These are phyloP conservation scores for Protodeltote pygarga DNA, from an alignment of 2,888 invertebrate genomes.

Conservation along the genomic window DNA sequence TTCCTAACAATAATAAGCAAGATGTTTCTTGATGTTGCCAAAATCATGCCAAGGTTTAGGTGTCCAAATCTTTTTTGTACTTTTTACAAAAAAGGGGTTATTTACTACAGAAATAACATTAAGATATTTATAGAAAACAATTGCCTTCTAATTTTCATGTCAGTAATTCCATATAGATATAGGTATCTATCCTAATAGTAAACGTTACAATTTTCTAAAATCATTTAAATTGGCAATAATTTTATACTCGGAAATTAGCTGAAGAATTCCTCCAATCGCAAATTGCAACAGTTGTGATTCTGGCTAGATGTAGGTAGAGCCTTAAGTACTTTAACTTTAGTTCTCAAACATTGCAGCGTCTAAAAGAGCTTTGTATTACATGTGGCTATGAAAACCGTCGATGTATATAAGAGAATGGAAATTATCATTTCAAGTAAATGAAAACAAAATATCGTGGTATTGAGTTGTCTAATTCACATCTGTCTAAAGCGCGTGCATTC, in stretches of 20 bases:
- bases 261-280: slow-evolving; percentile 60
- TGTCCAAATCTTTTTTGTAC: too few relatives aligned
- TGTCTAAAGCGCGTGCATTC: slow-evolving; percentile 70
- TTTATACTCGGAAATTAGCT: slow-evolving; percentile 59
- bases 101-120: background rate
- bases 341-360: slow-evolving; percentile 31
- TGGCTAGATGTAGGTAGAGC: slow-evolving; percentile 8
- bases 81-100: slow-evolving; percentile 10
- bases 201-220: slow-evolving; percentile 56
- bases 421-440: slow-evolving; percentile 14
- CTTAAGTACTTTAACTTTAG: background rate
- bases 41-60: too few relatives aligned
- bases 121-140: background rate
- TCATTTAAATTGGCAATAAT: slow-evolving; percentile 64
- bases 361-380: background rate
- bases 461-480: slow-evolving; percentile 67
- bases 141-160: slow-evolving; percentile 57
- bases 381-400: slow-evolving; percentile 23
- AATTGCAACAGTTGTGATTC: slow-evolving; percentile 56
- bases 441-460: slow-evolving; percentile 49
- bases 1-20: too few relatives aligned
- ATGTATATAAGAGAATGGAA: slow-evolving; percentile 28
- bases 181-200: too few relatives aligned
- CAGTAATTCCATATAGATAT: slow-evolving; percentile 57
- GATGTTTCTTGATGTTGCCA: too few relatives aligned